phyloP scores from a whole-genome alignment of 2,113 vertebrate genomes.

The Egretta garzetta region DNA sequence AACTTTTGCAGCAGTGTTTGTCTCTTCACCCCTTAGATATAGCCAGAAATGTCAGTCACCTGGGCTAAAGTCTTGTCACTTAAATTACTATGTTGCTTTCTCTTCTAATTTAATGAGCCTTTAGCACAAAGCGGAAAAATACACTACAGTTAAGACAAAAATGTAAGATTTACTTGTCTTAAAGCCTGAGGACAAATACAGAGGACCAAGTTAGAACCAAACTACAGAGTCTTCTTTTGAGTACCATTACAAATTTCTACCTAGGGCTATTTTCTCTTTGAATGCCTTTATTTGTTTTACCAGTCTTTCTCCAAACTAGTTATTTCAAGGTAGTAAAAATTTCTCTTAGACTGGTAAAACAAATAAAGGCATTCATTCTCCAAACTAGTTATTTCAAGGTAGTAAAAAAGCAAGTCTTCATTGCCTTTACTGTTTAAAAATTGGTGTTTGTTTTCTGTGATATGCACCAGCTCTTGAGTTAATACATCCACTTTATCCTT shows the following conservation, averaged over 20 bases:
- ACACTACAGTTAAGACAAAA: neutral
- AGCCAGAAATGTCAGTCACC: neutral
- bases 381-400: neutral
- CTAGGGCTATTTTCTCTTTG: neutral
- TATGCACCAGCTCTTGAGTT: slow-evolving; percentile 22
- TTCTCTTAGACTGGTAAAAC: no score
- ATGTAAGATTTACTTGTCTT: neutral
- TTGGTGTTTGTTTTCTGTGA: neutral
- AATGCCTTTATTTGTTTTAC: neutral
- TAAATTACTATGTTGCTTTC: neutral
- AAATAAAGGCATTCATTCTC: no score
- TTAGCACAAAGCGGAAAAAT: neutral
- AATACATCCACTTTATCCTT: slow-evolving; percentile 35
- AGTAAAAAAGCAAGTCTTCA: neutral
- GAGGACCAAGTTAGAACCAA: neutral
- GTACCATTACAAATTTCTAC: neutral
- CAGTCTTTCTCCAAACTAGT: slow-evolving; percentile 19
- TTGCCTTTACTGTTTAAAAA: neutral
- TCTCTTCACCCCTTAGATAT: neutral
- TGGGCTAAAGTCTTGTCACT: rapidly evolving
- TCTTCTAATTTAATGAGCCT: neutral
- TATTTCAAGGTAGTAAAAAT: no score
- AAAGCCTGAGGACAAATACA: neutral
- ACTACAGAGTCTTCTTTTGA: rapidly evolving
- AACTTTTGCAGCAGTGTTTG: neutral